Conservation (phyloP, 1,140 invertebrate genomes). For the Pachyrhynchus sulphureomaculatus region DNA sequence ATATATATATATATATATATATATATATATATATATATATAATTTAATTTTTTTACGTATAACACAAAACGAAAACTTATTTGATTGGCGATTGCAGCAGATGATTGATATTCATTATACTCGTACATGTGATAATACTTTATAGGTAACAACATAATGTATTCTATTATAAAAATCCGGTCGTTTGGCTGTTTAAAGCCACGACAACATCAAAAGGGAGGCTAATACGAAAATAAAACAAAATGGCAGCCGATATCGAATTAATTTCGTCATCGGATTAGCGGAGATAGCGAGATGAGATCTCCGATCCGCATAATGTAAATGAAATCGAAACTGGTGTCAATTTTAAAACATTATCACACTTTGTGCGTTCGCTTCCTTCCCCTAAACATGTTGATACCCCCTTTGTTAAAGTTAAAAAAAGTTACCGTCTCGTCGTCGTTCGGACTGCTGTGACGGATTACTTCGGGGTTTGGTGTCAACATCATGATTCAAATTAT, state of each 20-base stretch:
- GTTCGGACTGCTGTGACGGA: conserved; percentile 45
- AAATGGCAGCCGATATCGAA: conserved; percentile 40
- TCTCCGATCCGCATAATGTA: conserved; percentile 46
- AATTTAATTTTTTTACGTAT: too few relatives aligned
- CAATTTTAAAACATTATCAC: conserved; percentile 48
- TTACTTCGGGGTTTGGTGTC: conserved; percentile 50
- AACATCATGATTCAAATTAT: conserved; percentile 51
- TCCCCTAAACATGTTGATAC: conserved; percentile 6
- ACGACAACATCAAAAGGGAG: background rate
- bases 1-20: too few relatives aligned
- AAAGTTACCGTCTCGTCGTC: conserved; percentile 42
- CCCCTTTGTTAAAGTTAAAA: conserved; percentile 43
- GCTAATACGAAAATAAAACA: conserved; percentile 18
- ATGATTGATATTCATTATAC: too few relatives aligned
- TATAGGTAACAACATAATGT: too few relatives aligned
- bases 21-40: too few relatives aligned
- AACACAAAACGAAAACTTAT: too few relatives aligned
- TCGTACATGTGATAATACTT: too few relatives aligned
- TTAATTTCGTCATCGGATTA: conserved; percentile 45
- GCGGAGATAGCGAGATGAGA: conserved; percentile 41
- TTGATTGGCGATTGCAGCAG: too few relatives aligned
- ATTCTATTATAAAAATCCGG: too few relatives aligned
- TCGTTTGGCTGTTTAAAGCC: too few relatives aligned
- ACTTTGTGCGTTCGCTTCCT: conserved; percentile 34
- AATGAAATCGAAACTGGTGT: conserved; percentile 50